phyloP scores from a whole-genome alignment of 2,113 vertebrate species.

The Asarcornis scutulata region DNA sequence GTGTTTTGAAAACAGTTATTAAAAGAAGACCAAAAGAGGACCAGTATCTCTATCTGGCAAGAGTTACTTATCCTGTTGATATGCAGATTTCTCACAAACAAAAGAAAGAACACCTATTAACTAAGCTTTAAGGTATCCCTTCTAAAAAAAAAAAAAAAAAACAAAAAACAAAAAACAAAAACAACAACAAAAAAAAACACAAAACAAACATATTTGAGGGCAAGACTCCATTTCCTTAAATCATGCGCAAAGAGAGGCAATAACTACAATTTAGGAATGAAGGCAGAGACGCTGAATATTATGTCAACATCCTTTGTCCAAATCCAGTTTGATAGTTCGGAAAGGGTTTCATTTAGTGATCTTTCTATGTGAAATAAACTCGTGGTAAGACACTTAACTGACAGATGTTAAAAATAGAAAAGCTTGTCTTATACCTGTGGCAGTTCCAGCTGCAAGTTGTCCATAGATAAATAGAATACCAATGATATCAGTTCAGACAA shows the following conservation, averaged over 20 bases:
- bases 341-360: background rate
- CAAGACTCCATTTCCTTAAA: background rate
- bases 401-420: background rate
- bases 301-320: background rate
- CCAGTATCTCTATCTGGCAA: background rate
- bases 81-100: background rate
- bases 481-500: background rate
- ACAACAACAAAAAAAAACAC: background rate
- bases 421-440: background rate
- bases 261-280: background rate
- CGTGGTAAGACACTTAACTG: background rate
- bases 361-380: background rate
- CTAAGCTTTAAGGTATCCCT: background rate
- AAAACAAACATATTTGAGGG: background rate
- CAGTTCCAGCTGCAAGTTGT: background rate
- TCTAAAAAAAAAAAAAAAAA: background rate
- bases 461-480: background rate
- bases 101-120: background rate
- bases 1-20: background rate
- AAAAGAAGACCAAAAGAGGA: background rate
- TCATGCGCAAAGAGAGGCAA: background rate
- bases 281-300: background rate
- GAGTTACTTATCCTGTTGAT: background rate
- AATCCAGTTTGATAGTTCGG: background rate
- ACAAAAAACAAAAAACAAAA: too few relatives aligned